Evolutionary conservation across 2,888 invertebrate genomes (phyloP), one percentile per base, ranked within the genome.

Genomic region (Leucophenga maculata): DNA sequence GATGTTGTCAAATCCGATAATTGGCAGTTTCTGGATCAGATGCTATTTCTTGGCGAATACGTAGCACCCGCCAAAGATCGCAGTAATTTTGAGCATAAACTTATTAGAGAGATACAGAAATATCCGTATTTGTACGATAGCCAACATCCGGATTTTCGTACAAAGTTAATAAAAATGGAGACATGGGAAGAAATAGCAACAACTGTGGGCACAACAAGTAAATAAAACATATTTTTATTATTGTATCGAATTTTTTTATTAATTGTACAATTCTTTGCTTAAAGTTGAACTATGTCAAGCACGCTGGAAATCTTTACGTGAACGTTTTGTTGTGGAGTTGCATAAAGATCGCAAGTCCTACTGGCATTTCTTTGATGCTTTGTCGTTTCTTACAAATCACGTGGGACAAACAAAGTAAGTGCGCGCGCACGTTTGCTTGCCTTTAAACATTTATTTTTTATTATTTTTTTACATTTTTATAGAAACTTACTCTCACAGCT

Each of bases 291-390:
- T 18, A 11, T 52, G 52, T 52, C 52, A 52, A 52, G 16, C 20
- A 20, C 52, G 52, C 52, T 52, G 52, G 52, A 52, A 52, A 20
- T 18, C 52, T 6, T 16, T 52, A 20, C 52, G 52, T 52, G 52
- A 52, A 9, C 52, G 52, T 20, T 52, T 16, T 52, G 52, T 52
- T 52, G 52, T 52, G 9, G 52, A 52, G 20, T 6, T 52, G 9
- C 16, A 52, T 52, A 52, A 52, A 52, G 20, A 11, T 9, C 16
- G 20, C 9, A 52, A 16, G 9, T 16, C 52, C 6, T 52, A 52
- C 8, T 52, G 52, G 52, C 18, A 16, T 18, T 52, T 14, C 18
- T 52, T 52, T 52, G 9, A 52, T 18, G 8, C 16, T 18, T 9
- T 52, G 52, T 20, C 11, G 6, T 52, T 52, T 52, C 11, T 52